Evolutionary conservation across 2,888 invertebrate species (phyloP).

Genomic region (Rapana venosa): DNA sequence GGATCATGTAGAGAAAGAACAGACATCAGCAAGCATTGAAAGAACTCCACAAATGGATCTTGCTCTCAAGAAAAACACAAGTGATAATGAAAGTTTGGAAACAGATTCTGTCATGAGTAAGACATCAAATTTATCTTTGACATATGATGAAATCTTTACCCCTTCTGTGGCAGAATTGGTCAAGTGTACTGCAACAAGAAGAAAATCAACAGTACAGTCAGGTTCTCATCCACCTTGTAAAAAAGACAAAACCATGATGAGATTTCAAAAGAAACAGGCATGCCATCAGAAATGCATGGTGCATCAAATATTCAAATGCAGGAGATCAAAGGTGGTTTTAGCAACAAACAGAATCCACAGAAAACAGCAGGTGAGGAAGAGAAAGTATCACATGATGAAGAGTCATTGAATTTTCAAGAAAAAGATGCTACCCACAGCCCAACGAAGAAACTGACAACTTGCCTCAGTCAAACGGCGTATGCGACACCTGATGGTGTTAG

Average conservation of each 20-base stretch:
- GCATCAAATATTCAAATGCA: neutral
- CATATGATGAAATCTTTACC: neutral
- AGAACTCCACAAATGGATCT: neutral
- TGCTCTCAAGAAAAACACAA: neutral
- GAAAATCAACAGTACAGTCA: neutral
- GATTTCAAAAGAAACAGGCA: neutral
- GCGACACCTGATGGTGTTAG: neutral
- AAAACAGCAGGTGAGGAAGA: neutral
- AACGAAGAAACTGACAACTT: neutral
- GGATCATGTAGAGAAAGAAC: neutral
- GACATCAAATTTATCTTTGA: neutral
- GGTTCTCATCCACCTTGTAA: neutral
- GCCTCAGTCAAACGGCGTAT: neutral
- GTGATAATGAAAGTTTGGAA: too few species aligned
- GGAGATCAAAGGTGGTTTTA: neutral
- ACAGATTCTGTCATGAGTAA: neutral
- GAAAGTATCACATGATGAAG: neutral
- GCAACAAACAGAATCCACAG: neutral
- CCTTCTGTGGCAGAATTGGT: constrained; percentile 14
- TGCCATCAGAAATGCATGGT: neutral
- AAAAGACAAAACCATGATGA: neutral
- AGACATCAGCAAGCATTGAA: neutral
- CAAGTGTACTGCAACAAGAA: neutral
- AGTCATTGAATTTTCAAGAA: neutral
- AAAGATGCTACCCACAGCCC: neutral